Percentiles rank a stretch among this genome's conserved stretches.
Conservation (phyloP, 2,113 vertebrate genomes). For the Xiphophorus maculatus region DNA sequence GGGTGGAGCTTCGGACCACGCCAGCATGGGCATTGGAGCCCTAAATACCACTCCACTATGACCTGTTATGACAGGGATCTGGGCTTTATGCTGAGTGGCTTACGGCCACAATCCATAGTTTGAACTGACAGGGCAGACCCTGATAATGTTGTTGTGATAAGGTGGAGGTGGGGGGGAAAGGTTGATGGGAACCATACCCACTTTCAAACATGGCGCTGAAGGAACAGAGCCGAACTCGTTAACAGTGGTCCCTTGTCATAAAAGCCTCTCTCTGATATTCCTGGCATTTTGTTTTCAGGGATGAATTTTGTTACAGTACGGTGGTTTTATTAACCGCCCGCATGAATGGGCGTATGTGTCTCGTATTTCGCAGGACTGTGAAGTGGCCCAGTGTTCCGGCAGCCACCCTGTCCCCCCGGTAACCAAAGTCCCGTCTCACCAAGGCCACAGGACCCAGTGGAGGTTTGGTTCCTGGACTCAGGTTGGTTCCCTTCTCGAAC, state of each 20-base stretch:
- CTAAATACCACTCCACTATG: conserved; percentile 79
- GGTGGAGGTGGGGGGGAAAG: conserved; percentile 31
- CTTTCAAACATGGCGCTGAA: conserved; percentile 47
- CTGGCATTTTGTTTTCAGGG: conserved; percentile 49
- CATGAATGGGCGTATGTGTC: conserved; percentile 56
- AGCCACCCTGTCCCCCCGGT: conserved; percentile 82
- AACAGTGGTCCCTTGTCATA: conserved; percentile 33
- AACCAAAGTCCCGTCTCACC: conserved; percentile 79
- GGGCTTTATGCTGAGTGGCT: conserved; percentile 77
- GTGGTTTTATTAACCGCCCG: conserved; percentile 59
- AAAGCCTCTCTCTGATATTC: conserved; percentile 47
- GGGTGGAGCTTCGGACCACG: conserved; percentile 73
- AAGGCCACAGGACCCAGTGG: conserved; percentile 91
- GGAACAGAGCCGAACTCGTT: conserved; percentile 50
- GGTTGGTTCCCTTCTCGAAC: conserved; percentile 72
- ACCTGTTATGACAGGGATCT: conserved; percentile 81
- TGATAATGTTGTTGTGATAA: conserved; percentile 74
- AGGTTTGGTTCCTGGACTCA: conserved; percentile 98
- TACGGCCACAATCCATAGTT: conserved; percentile 79
- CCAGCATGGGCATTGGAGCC: conserved; percentile 76
- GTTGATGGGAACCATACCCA: conserved; percentile 63
- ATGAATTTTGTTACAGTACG: conserved; percentile 63
- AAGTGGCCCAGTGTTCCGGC: conserved; percentile 86
- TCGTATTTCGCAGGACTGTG: conserved; percentile 88
- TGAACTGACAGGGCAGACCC: conserved; percentile 70